These are phyloP conservation scores for Thalassophryne amazonica DNA, from an alignment of 2,797 vertebrate species.

Conservation along the genomic window DNA sequence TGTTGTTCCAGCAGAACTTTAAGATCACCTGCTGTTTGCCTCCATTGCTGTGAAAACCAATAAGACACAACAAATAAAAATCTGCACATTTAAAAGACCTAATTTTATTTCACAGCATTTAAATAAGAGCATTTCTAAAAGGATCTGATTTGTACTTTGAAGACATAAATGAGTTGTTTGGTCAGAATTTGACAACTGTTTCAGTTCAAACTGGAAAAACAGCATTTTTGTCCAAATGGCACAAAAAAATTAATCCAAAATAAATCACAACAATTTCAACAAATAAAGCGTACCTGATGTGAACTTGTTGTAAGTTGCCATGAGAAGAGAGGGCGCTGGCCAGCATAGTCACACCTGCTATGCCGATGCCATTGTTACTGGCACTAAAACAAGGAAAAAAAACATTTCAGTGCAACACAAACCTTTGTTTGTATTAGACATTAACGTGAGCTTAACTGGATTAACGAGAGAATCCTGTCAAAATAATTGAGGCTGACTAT, in stretches of 20 bases:
- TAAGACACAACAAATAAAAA: not conserved
- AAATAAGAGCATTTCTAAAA: no score
- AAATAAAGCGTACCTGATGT: slow-evolving; percentile 74
- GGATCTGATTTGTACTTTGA: not conserved
- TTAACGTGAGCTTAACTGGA: no score
- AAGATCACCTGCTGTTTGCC: slow-evolving; percentile 62
- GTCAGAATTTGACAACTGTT: not conserved
- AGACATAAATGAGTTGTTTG: not conserved
- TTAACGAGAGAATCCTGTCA: no score
- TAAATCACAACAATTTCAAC: no score
- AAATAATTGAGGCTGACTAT: no score
- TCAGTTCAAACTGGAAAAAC: not conserved
- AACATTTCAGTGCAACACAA: not conserved
- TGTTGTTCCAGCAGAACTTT: slow-evolving; percentile 61
- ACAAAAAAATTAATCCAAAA: no score
- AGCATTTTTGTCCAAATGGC: no score
- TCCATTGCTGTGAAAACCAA: slow-evolving; percentile 71
- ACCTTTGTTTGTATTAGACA: no score
- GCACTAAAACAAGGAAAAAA: slow-evolving; percentile 66
- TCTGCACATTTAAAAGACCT: not conserved
- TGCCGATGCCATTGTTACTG: slow-evolving; percentile 76
- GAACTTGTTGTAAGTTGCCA: slow-evolving; percentile 60
- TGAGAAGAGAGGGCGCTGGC: slow-evolving; percentile 61
- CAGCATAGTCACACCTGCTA: slow-evolving; percentile 71
- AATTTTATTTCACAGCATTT: not conserved